Base-by-base conservation (phyloP, 2,888 invertebrate species). In the Eilema griseolum region DNA sequence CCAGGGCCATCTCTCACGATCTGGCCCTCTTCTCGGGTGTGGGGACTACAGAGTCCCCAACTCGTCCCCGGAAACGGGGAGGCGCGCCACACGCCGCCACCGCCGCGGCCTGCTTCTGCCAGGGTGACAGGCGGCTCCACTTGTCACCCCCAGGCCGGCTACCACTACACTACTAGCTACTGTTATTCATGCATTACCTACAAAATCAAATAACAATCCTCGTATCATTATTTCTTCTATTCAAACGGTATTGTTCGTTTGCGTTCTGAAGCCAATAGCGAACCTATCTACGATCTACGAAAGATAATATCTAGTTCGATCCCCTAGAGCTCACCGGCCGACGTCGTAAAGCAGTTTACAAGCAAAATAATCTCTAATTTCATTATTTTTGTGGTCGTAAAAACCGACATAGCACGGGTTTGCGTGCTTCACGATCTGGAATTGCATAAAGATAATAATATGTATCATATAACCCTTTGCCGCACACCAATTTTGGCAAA, bases 301-400 rank as follows among this genome's bases (percentile, higher is more conserved):
- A 66, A n/a, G 60, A 61, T 69, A 75, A 59, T 75, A 81, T 80
- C 80, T 77, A 71, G 67, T 81, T 80, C 67, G 72, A 73, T 75
- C 46, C 66, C 52, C 65, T 68, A 60, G 62, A 68, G 63, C 72
- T 72, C 66, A 71, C 72, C 70, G 74, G 71, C 78, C 80, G 80
- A 84, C 79, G 79, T 76, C 82, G 80, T 85, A 79, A 82, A 84
- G 79, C 82, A 74, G 75, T 77, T 85, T 88, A 85, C 81, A 79
- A 77, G 77, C 79, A 77, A 85, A 86, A 88, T 86, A 88, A 86
- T 86, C 85, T 79, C 86, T 93, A 91, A 93, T 92, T 92, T 93
- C 89, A 93, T 93, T 91, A 92, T 89, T 89, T 90, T 89, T 88
- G 89, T 86, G 86, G 85, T 85, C 86, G 85, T 88, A 87, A 85